These are phyloP conservation scores for Lacerta bilineata DNA, from an alignment of 2,797 vertebrate genomes.

Conservation along the genomic window DNA sequence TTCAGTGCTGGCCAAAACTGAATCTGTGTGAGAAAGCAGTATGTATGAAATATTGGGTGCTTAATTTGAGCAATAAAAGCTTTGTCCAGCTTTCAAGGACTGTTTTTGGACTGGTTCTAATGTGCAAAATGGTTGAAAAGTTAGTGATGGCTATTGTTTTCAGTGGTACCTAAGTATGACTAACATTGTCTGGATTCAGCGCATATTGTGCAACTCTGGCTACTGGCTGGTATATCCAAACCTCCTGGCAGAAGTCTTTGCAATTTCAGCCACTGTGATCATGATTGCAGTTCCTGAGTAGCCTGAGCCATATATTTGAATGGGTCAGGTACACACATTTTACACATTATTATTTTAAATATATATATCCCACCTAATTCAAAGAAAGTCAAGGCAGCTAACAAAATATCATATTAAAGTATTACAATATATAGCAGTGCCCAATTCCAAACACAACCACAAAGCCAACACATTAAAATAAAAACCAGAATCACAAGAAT, in stretches of 20 bases:
- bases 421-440: too few species aligned
- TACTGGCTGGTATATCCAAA: background rate
- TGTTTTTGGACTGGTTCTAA: background rate
- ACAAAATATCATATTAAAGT: too few species aligned
- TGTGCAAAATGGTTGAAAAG: background rate
- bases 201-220: background rate
- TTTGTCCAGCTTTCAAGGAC: background rate
- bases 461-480: too few species aligned
- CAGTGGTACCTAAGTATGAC: too few species aligned
- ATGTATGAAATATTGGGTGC: background rate
- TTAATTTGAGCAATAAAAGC: background rate
- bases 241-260: too few species aligned
- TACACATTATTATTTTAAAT: background rate
- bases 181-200: background rate
- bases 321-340: background rate
- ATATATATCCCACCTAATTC: too few species aligned
- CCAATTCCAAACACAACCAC: too few species aligned
- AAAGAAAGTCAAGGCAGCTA: too few species aligned
- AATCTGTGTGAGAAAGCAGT: background rate
- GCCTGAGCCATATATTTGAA: background rate
- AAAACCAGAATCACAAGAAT: too few species aligned
- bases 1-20: background rate
- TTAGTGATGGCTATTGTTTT: background rate
- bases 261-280: background rate
- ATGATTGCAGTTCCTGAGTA: background rate